Evolutionary conservation across 2,888 invertebrate species (phyloP).

Genomic region (Halictus quadricinctus): DNA sequence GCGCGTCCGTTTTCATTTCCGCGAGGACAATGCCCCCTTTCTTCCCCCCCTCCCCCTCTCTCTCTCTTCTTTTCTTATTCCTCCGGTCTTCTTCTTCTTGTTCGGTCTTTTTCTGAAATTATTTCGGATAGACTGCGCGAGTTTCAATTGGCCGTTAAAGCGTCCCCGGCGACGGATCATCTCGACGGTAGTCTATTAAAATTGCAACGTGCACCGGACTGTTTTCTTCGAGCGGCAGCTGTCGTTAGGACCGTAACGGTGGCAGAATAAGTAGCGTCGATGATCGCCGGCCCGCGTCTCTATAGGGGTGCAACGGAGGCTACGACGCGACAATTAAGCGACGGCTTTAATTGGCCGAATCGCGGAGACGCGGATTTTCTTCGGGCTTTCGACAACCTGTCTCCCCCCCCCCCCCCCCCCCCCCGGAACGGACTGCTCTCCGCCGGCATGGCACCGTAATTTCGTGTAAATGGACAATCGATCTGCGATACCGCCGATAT

Average conservation of each 20-base stretch:
- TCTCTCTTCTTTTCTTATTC: not conserved
- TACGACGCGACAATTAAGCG: slow-evolving; percentile 28
- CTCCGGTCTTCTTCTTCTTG: not conserved
- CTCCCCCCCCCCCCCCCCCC: not conserved
- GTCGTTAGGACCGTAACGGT: slow-evolving; percentile 18
- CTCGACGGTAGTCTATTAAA: slow-evolving; percentile 10
- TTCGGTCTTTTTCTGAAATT: not conserved
- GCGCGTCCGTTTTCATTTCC: not conserved
- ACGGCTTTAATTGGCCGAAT: slow-evolving; percentile 36
- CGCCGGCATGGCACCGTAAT: slow-evolving; percentile 10
- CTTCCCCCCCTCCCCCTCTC: not conserved
- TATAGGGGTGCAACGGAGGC: slow-evolving; percentile 18
- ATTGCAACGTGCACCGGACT: slow-evolving; percentile 16
- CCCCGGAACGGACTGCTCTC: not conserved
- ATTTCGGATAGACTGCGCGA: slow-evolving; percentile 21
- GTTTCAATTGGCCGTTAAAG: slow-evolving; percentile 35
- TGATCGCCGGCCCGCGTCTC: slow-evolving; percentile 14
- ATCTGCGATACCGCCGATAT: slow-evolving; percentile 52
- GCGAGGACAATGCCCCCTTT: not conserved
- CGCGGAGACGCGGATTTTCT: not conserved
- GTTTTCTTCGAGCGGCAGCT: not conserved
- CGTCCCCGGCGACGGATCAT: slow-evolving; percentile 24
- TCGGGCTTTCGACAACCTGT: not conserved
- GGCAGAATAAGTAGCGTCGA: slow-evolving; percentile 31
- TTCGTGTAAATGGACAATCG: slow-evolving; percentile 58